Conservation (phyloP, 2,797 vertebrate species). For the Lepidocolaptes lacrymiger region DNA sequence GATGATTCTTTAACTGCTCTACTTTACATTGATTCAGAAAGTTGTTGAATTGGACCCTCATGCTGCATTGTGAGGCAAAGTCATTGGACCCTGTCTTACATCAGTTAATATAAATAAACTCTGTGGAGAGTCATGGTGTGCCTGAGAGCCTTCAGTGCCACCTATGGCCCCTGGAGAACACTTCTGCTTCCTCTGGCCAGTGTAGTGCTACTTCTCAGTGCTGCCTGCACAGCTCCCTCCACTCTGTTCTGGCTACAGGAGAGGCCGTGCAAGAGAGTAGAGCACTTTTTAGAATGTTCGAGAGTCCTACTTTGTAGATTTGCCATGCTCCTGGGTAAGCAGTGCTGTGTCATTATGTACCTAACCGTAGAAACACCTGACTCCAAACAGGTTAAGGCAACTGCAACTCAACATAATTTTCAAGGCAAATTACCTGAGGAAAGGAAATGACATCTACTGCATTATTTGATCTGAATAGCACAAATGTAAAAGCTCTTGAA, state of each 20-base stretch:
- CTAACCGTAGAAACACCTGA: neutral
- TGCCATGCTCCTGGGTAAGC: neutral
- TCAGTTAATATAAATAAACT: neutral
- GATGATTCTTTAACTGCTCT: neutral
- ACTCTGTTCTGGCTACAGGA: neutral
- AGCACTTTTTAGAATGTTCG: neutral
- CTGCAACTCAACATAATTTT: constrained; percentile 4
- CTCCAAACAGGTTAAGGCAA: neutral
- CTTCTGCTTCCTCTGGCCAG: neutral
- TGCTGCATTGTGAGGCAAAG: neutral
- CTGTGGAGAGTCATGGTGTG: rapidly evolving
- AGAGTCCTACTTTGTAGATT: neutral
- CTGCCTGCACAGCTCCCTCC: neutral
- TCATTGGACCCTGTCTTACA: neutral
- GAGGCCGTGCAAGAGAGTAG: neutral
- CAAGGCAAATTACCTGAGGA: constrained; percentile 46
- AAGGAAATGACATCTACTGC: neutral
- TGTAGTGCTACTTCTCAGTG: no score
- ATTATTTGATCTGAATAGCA: constrained; percentile 34
- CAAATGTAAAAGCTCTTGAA: constrained; percentile 19
- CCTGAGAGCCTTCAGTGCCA: neutral
- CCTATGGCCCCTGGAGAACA: neutral
- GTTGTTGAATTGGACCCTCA: rapidly evolving
- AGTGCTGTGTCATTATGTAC: neutral
- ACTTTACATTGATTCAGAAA: neutral